A percentile compares a stretch with the other conserved stretches of the same genome.
Evolutionary conservation across 2,888 invertebrate species (phyloP).

Genomic region (Diarsia rubi): DNA sequence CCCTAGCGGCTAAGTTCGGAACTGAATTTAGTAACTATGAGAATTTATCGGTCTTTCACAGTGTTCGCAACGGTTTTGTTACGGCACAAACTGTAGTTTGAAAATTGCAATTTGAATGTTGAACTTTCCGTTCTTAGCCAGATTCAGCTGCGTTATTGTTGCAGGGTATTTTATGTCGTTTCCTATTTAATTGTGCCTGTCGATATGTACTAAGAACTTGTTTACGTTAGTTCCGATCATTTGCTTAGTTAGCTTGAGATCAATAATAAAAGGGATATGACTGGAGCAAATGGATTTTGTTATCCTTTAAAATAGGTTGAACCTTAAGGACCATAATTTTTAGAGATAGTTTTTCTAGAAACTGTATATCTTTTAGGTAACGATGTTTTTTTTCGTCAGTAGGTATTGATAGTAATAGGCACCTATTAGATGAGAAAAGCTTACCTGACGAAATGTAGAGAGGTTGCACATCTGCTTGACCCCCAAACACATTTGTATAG

Average conservation of each 20-base stretch:
- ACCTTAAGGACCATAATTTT: background rate
- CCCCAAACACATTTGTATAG: too few species aligned
- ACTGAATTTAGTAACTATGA: constrained; percentile 76
- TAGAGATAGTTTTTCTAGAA: too few species aligned
- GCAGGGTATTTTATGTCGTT: constrained; percentile 32
- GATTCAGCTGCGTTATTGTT: constrained; percentile 17
- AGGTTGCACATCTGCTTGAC: too few species aligned
- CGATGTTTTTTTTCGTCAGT: too few species aligned
- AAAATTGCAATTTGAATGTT: constrained; percentile 59
- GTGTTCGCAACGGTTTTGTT: constrained; percentile 48
- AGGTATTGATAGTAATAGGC: too few species aligned
- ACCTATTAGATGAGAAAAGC: too few species aligned
- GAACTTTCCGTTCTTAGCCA: constrained; percentile 51
- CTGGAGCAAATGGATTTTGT: background rate
- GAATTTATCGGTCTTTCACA: constrained; percentile 71
- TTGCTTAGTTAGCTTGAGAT: background rate
- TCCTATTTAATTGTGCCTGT: constrained; percentile 7
- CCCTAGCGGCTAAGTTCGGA: constrained; percentile 71
- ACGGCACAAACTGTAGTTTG: constrained; percentile 56
- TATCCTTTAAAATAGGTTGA: background rate
- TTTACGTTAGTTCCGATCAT: too few species aligned
- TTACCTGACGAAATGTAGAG: too few species aligned
- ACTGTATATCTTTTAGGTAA: too few species aligned
- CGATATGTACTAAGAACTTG: background rate
- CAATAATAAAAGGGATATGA: background rate